Percentiles rank a stretch among this genome's conserved stretches.
Evolutionary conservation across 2,888 invertebrate species (phyloP).

Genomic region (Cataglyphis albicans): DNA sequence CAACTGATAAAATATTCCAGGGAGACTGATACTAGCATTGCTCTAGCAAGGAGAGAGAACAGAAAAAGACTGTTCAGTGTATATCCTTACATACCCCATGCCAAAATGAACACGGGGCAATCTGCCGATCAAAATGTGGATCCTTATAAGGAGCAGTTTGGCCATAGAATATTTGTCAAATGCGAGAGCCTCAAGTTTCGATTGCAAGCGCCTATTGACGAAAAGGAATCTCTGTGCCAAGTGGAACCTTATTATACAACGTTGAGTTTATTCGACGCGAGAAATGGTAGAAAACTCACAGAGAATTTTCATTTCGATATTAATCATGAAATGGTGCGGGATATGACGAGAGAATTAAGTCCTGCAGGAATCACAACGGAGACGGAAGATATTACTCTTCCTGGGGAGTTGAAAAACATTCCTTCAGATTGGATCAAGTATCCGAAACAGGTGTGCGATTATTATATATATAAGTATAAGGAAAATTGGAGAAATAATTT

Average conservation of each 20-base stretch:
- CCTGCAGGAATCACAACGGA: constrained; percentile 87
- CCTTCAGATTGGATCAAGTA: constrained; percentile 92
- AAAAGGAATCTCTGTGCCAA: constrained; percentile 92
- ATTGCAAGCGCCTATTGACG: constrained; percentile 93
- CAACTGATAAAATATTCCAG: constrained; percentile 95
- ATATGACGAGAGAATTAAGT: constrained; percentile 88
- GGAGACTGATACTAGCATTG: constrained; percentile 95
- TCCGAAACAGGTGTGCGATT: constrained; percentile 88
- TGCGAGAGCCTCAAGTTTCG: constrained; percentile 95
- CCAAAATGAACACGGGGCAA: constrained; percentile 72
- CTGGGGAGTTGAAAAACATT: constrained; percentile 90
- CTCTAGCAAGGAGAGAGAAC: constrained; percentile 92
- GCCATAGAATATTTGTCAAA: constrained; percentile 93
- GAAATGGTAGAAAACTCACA: constrained; percentile 94
- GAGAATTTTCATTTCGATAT: constrained; percentile 97
- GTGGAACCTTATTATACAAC: constrained; percentile 98
- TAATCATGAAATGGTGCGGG: constrained; percentile 91
- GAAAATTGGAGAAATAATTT: neutral
- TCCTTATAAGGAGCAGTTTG: constrained; percentile 95
- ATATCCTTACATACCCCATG: constrained; percentile 88
- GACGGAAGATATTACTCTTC: constrained; percentile 87
- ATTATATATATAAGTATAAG: neutral
- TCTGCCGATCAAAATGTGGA: constrained; percentile 88
- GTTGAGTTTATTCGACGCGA: constrained; percentile 95
- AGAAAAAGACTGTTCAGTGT: constrained; percentile 93